Conservation (phyloP, 2,888 invertebrate species). For the Barypeithes pellucidus region DNA sequence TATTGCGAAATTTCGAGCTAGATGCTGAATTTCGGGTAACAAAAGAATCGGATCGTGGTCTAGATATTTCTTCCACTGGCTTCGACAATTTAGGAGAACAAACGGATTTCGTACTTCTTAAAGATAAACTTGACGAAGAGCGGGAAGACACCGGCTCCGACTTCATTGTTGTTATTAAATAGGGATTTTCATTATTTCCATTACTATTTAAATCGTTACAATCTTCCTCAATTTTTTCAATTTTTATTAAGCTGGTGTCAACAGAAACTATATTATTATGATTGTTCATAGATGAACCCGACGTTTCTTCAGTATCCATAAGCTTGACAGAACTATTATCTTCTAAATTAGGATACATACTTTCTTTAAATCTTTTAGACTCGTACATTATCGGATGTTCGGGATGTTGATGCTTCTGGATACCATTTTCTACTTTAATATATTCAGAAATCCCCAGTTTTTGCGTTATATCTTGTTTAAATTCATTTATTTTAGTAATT, state of each 20-base stretch:
- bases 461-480: neutral
- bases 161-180: neutral
- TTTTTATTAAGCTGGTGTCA: constrained; percentile 3
- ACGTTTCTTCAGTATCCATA: no score
- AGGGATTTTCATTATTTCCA: neutral
- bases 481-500: neutral
- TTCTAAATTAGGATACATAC: no score
- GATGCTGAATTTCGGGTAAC: neutral
- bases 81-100: neutral
- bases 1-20: neutral
- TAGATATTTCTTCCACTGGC: neutral
- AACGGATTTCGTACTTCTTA: constrained; percentile 1
- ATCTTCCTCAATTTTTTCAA: neutral
- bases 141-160: neutral
- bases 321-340: no score
- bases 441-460: neutral
- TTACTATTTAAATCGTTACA: neutral
- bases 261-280: neutral
- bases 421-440: constrained; percentile 2
- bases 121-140: constrained; percentile 1
- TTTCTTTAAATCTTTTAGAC: no score
- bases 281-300: neutral
- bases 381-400: no score
- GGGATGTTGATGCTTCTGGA: no score
- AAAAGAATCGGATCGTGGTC: constrained; percentile 8